Conservation (phyloP, 2,888 invertebrate species). For the Thecocarcelia acutangulata region DNA sequence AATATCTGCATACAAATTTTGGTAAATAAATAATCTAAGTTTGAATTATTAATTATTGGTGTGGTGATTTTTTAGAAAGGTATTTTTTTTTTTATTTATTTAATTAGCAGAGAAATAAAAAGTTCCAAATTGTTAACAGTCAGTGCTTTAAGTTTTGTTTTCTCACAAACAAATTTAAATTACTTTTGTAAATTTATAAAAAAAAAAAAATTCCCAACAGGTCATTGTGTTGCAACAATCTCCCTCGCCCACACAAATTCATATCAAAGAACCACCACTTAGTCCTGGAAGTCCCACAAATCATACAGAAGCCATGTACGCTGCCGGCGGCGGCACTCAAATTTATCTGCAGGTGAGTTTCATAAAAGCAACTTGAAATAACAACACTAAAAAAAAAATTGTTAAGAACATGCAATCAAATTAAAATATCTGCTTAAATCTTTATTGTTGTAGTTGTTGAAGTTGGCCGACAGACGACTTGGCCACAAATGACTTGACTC, state of each 20-base stretch:
- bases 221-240: constrained; percentile 81
- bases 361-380: constrained; percentile 14
- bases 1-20: too few relatives aligned
- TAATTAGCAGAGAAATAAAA: too few relatives aligned
- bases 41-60: too few relatives aligned
- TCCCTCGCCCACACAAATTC: constrained; percentile 77
- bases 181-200: constrained; percentile 62
- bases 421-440: constrained; percentile 33
- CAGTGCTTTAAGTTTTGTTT: constrained; percentile 32
- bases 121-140: neutral
- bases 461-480: constrained; percentile 8
- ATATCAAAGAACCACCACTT: constrained; percentile 80
- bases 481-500: constrained; percentile 23
- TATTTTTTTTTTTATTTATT: too few relatives aligned
- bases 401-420: constrained; percentile 30
- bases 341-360: constrained; percentile 82
- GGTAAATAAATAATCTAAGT: too few relatives aligned
- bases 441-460: constrained; percentile 16
- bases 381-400: constrained; percentile 10
- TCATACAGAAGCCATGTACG: constrained; percentile 80
- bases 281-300: constrained; percentile 79
- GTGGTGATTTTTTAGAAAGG: too few relatives aligned
- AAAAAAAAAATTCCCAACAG: constrained; percentile 72
- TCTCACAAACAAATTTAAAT: constrained; percentile 23
- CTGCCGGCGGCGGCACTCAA: constrained; percentile 82